phyloP scores from a whole-genome alignment of 2,888 invertebrate species.

The Choristoneura rosaceana region DNA sequence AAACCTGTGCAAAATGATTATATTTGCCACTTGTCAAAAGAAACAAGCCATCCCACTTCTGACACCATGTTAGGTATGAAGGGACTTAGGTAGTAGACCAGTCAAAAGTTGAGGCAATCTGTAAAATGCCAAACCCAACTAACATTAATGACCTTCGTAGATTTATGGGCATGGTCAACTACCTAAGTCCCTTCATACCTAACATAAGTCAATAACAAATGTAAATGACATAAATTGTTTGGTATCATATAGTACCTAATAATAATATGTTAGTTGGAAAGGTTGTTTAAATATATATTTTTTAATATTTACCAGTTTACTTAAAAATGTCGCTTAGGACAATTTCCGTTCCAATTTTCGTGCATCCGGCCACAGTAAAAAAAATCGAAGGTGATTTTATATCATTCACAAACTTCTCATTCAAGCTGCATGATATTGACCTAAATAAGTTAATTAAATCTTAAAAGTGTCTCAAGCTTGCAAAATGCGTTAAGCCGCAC shows the following conservation, averaged over 20 bases:
- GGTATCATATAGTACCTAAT: no score
- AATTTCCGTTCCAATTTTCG: not conserved
- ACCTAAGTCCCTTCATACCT: slow-evolving; percentile 43
- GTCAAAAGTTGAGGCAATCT: slow-evolving; percentile 43
- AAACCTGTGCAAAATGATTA: no score
- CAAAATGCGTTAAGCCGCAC: not conserved
- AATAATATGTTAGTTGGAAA: no score
- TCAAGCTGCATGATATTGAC: slow-evolving; percentile 5
- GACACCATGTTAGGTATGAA: no score
- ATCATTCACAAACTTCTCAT: slow-evolving; percentile 1
- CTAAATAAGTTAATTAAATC: not conserved
- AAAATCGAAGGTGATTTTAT: not conserved
- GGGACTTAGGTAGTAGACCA: no score
- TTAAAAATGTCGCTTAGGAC: not conserved
- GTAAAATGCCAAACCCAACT: slow-evolving; percentile 43
- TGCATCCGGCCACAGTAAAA: not conserved
- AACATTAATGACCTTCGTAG: slow-evolving; percentile 44
- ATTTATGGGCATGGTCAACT: slow-evolving; percentile 47
- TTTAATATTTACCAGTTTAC: no score
- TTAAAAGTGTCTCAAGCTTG: slow-evolving; percentile 4
- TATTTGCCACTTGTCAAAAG: no score
- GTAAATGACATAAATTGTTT: no score
- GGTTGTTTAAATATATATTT: no score
- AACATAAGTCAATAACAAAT: not conserved
- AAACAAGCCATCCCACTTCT: no score